phyloP scores from a whole-genome alignment of 2,797 vertebrate species.

The Macroramphosus scolopax region DNA sequence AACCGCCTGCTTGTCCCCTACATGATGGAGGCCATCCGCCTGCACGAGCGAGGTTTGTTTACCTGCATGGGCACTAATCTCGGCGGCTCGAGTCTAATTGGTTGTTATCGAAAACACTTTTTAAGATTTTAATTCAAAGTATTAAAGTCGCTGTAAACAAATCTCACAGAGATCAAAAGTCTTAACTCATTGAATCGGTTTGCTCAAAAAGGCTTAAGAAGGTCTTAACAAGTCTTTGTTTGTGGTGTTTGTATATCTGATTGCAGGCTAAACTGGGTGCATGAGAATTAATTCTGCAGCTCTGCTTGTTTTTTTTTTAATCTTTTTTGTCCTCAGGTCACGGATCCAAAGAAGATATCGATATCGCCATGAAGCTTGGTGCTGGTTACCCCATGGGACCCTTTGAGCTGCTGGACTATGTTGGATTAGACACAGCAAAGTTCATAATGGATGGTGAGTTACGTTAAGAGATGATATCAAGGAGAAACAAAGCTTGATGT shows the following conservation, averaged over 20 bases:
- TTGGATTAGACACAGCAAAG: constrained; percentile 93
- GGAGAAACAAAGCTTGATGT: not conserved
- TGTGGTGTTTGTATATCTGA: too few relatives aligned
- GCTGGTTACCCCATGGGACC: constrained; percentile 97
- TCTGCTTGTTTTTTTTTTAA: not conserved
- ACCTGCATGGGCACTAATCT: not conserved
- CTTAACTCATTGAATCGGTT: too few relatives aligned
- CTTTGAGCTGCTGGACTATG: constrained; percentile 93
- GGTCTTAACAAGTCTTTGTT: too few relatives aligned
- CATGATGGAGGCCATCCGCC: constrained; percentile 86
- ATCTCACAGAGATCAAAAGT: too few relatives aligned
- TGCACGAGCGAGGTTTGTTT: constrained; percentile 87
- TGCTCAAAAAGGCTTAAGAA: too few relatives aligned
- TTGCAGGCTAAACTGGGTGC: too few relatives aligned
- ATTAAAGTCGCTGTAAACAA: too few relatives aligned
- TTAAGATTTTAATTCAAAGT: too few relatives aligned
- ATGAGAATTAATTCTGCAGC: too few relatives aligned
- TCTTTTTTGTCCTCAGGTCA: constrained; percentile 77
- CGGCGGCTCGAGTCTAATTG: too few relatives aligned
- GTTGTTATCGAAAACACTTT: too few relatives aligned
- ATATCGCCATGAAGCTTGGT: constrained; percentile 95
- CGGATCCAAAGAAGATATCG: constrained; percentile 96
- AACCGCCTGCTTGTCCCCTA: constrained; percentile 95
- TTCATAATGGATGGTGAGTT: constrained; percentile 90
- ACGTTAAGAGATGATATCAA: not conserved